Evolutionary conservation across 37 sponge, comb jelly and placozoan species (phyloP).

Genomic region (Cliona cf. orientalis): DNA sequence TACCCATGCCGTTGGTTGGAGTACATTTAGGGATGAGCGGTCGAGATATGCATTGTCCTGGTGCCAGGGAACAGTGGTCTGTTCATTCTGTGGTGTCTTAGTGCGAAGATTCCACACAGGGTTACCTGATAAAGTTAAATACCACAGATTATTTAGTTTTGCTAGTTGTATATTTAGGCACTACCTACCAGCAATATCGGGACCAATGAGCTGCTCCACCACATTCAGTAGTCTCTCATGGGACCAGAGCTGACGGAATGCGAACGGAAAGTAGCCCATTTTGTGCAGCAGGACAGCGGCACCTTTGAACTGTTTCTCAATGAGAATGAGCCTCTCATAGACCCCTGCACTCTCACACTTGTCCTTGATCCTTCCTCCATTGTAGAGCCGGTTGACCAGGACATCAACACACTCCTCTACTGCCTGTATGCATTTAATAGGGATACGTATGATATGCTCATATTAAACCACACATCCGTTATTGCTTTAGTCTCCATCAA

Average conservation of each 20-base stretch:
- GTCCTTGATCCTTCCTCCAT: constrained; percentile 59
- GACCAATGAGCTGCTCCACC: constrained; percentile 82
- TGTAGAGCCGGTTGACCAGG: constrained; percentile 73
- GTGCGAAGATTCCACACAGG: constrained; percentile 89
- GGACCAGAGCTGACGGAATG: constrained; percentile 63
- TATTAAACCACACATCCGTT: not conserved
- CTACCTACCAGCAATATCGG: constrained; percentile 78
- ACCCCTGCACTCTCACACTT: constrained; percentile 72
- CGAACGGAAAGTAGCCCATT: constrained; percentile 61
- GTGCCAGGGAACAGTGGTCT: constrained; percentile 91
- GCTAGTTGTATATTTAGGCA: not conserved
- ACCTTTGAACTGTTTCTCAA: constrained; percentile 81
- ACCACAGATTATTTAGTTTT: not conserved
- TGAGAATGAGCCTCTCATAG: constrained; percentile 70
- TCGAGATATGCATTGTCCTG: constrained; percentile 93
- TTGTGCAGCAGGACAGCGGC: constrained; percentile 80
- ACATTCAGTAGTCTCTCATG: constrained; percentile 77
- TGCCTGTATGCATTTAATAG: constrained; percentile 7
- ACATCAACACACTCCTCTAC: constrained; percentile 67
- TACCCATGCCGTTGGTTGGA: constrained; percentile 87
- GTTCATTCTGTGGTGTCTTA: constrained; percentile 81
- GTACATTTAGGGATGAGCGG: constrained; percentile 29
- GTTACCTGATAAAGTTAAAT: constrained; percentile 26
- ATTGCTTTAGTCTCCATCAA: not conserved
- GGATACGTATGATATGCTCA: not conserved